Conservation (phyloP, 2,797 vertebrate genomes). For the Macroramphosus scolopax region DNA sequence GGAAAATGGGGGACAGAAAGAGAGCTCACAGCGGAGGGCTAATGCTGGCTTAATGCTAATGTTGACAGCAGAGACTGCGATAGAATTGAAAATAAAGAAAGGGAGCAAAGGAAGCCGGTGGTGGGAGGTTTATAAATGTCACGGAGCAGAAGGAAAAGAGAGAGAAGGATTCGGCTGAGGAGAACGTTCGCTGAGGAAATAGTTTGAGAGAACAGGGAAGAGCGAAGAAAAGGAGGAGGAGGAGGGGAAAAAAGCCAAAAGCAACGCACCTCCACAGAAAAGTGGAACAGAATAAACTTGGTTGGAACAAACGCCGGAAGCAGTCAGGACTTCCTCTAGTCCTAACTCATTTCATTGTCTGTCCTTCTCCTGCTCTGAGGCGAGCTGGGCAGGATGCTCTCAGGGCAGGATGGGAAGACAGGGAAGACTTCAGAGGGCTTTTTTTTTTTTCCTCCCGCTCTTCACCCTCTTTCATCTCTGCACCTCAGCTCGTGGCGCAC, state of each 20-base stretch:
- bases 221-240: slow-evolving; percentile 2
- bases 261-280: slow-evolving; percentile 33
- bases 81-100: slow-evolving; percentile 30
- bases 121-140: slow-evolving; percentile 43
- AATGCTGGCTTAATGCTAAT: slow-evolving; percentile 61
- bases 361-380: slow-evolving; percentile 44
- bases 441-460: slow-evolving; percentile 19
- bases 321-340: slow-evolving; percentile 48
- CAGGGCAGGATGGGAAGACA: slow-evolving; percentile 50
- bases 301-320: slow-evolving; percentile 41
- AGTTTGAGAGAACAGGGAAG: slow-evolving; percentile 5
- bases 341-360: slow-evolving; percentile 40
- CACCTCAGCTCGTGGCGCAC: slow-evolving; percentile 49
- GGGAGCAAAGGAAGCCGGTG: slow-evolving; percentile 25
- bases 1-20: slow-evolving; percentile 56
- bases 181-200: slow-evolving; percentile 3
- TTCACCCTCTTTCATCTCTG: slow-evolving; percentile 62
- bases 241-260: slow-evolving; percentile 31
- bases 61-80: slow-evolving; percentile 53
- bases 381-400: slow-evolving; percentile 49
- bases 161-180: slow-evolving; percentile 2
- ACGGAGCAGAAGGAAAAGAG: slow-evolving; percentile 6
- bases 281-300: slow-evolving; percentile 46
- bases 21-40: slow-evolving; percentile 38
- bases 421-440: slow-evolving; percentile 52